Evolutionary conservation across 2,888 invertebrate genomes (phyloP), one percentile per base, ranked within the genome.

Genomic region (Leptinotarsa juncta): DNA sequence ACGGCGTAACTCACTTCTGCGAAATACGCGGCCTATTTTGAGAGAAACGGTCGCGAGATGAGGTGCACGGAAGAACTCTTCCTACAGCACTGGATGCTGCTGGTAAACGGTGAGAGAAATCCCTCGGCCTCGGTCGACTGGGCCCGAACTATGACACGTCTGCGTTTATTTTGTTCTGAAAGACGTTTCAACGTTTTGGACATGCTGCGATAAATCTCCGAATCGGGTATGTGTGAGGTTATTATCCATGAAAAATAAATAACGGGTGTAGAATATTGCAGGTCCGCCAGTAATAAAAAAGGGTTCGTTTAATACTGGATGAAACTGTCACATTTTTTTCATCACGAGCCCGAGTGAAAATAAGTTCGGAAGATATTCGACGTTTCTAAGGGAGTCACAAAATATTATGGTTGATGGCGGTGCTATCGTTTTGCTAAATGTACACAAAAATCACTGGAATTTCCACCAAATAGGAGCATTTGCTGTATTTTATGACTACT

Each of bases 41-140:
- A 60, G 69, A 16, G 18, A 57, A 32, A 48, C 55, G 23, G 3
- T 10, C 20, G 15, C 16, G 42, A 49, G 18, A 18, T 69, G 62
- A 42, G 62, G 69, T 69, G 69, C 69, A 69, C 60, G 18, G 20
- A 20, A 15, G 20, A 57, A 69, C 53, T 48, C 78, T 78, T 69
- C 77, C 70, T 79, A 80, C 79, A 80, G 75, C 79, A 82, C 81
- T 82, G 81, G 80, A 78, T 72, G 80, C 78, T 71, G 73, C 76
- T 67, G 75, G 78, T 67, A 75, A 77, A 75, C 79, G 74, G 74
- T 67, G 62, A 71, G 78, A 75, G 78, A 78, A 76, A 74, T 73
- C 77, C 77, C 75, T 76, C 70, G 75, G 72, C 74, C 71, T 78
- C 78, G 81, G 72, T 77, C 82, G 81, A 77, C 73, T 73, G 76